These are phyloP conservation scores for Chiloscyllium punctatum DNA, from an alignment of 2,797 vertebrate genomes.

Conservation along the genomic window DNA sequence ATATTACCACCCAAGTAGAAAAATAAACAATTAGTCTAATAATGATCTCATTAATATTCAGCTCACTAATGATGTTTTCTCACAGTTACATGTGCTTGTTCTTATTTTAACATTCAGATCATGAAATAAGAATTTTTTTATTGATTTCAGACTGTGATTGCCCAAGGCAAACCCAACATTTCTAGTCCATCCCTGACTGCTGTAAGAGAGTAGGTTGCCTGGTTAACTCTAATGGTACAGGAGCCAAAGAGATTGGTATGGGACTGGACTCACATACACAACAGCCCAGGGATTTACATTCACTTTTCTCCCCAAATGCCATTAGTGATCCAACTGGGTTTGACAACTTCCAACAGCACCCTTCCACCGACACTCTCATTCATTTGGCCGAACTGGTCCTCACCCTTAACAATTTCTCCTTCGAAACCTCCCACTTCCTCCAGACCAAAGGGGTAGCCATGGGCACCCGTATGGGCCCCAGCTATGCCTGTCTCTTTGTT, in stretches of 20 bases:
- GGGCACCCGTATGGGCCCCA: too few species aligned
- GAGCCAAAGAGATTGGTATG: background rate
- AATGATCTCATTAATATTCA: background rate
- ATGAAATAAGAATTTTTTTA: background rate
- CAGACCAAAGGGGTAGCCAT: too few species aligned
- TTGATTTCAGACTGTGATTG: background rate
- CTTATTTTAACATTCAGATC: background rate
- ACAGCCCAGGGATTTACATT: background rate
- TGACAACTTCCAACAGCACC: background rate
- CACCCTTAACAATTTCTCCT: too few species aligned
- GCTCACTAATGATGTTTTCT: background rate
- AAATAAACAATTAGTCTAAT: constrained; percentile 1
- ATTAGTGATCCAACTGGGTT: background rate
- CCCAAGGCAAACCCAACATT: background rate
- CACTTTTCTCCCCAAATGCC: background rate
- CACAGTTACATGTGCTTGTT: background rate
- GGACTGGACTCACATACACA: background rate
- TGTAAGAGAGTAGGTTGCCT: background rate
- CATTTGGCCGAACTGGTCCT: too few species aligned
- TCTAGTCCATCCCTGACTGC: background rate
- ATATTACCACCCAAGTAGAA: constrained; percentile 14
- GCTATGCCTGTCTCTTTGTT: too few species aligned
- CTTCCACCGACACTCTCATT: too few species aligned
- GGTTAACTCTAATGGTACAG: background rate
- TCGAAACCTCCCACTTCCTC: too few species aligned